A percentile compares a stretch with the other conserved stretches of the same genome.
These are phyloP conservation scores for Andrena fulva DNA, from an alignment of 2,888 invertebrate genomes.

Conservation along the genomic window DNA sequence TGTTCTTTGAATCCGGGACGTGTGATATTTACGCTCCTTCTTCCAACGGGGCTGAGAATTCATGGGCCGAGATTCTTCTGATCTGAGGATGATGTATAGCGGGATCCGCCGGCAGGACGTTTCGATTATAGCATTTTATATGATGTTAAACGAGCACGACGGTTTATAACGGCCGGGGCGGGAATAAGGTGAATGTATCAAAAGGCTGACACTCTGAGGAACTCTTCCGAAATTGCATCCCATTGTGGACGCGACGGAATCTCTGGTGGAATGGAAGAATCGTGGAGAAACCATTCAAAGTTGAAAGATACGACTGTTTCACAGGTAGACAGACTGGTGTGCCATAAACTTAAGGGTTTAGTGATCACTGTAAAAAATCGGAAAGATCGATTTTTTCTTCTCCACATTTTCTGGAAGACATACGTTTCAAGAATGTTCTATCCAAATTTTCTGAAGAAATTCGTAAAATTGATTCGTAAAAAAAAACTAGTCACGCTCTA, in stretches of 20 bases:
- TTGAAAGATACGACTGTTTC: too few relatives aligned
- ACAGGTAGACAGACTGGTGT: too few relatives aligned
- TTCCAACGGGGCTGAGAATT: slow-evolving; percentile 37
- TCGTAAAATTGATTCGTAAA: not conserved
- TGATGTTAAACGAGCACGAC: slow-evolving; percentile 33
- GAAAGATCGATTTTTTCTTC: too few relatives aligned
- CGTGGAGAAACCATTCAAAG: not conserved
- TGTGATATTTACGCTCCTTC: slow-evolving; percentile 57
- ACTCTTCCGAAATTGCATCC: slow-evolving; percentile 3
- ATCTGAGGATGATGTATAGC: slow-evolving; percentile 46
- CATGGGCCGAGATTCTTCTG: slow-evolving; percentile 58
- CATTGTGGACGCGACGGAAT: not conserved
- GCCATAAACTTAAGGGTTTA: too few relatives aligned
- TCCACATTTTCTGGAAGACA: too few relatives aligned
- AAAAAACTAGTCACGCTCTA: not conserved
- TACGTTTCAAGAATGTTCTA: too few relatives aligned
- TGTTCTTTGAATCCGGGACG: slow-evolving; percentile 53
- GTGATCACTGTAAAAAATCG: too few relatives aligned
- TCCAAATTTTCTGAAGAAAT: too few relatives aligned
- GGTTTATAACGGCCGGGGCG: slow-evolving; percentile 33
- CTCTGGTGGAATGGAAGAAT: not conserved
- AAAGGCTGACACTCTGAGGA: slow-evolving; percentile 4
- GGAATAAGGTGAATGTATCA: slow-evolving; percentile 15
- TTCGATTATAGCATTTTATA: slow-evolving; percentile 59
- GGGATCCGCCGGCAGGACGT: slow-evolving; percentile 37